Percentiles rank a stretch among this genome's conserved stretches.
These are phyloP conservation scores for Chascanopsetta lugubris DNA, from an alignment of 2,113 vertebrate species.

Conservation along the genomic window DNA sequence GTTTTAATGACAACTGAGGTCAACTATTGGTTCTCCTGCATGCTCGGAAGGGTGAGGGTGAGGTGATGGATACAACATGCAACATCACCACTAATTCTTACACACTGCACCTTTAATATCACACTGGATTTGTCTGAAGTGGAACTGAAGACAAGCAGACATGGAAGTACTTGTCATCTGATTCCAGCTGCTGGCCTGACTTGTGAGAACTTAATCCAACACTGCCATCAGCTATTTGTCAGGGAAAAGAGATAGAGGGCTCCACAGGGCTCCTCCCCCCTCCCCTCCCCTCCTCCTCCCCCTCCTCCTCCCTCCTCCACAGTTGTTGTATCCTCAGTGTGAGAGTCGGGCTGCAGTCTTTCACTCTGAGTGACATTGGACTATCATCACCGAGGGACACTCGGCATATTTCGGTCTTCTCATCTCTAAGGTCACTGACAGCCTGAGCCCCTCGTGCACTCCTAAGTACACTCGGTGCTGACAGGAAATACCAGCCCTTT, in stretches of 20 bases:
- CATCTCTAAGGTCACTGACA: slow-evolving; percentile 62
- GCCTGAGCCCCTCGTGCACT: slow-evolving; percentile 19
- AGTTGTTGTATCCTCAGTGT: slow-evolving; percentile 43
- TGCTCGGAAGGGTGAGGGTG: no score
- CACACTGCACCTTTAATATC: no score
- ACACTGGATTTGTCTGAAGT: slow-evolving; percentile 41
- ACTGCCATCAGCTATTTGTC: slow-evolving; percentile 68
- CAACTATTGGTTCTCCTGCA: no score
- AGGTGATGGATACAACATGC: no score
- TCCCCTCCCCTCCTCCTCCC: slow-evolving; percentile 25
- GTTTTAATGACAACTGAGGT: no score
- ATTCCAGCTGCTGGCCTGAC: slow-evolving; percentile 65
- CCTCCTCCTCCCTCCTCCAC: slow-evolving; percentile 20
- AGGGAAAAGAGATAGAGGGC: slow-evolving; percentile 37
- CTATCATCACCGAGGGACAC: slow-evolving; percentile 33
- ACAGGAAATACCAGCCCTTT: slow-evolving; percentile 53
- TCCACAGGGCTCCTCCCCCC: slow-evolving; percentile 16
- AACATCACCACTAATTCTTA: no score
- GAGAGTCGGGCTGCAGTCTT: slow-evolving; percentile 41
- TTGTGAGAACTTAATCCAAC: slow-evolving; percentile 66
- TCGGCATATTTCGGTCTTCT: slow-evolving; percentile 48
- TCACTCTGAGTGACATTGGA: slow-evolving; percentile 59
- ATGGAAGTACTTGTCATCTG: slow-evolving; percentile 60
- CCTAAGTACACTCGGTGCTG: slow-evolving; percentile 31
- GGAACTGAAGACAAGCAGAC: slow-evolving; percentile 49